Base-by-base conservation (phyloP, 2,113 vertebrate genomes). In the Pituophis catenifer region DNA sequence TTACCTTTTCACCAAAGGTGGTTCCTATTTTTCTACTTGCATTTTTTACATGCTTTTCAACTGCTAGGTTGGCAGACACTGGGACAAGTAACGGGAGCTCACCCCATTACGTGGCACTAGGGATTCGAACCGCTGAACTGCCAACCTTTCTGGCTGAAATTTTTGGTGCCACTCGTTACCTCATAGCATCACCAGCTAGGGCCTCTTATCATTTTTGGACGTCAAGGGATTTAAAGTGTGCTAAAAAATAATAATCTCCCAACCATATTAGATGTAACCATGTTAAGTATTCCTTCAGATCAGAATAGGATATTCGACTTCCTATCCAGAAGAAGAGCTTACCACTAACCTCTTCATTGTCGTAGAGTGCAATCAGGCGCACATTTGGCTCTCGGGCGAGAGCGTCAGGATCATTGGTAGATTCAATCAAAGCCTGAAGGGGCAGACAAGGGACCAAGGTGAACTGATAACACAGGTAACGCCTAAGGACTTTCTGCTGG, bases 311-410 rank as follows among this genome's bases (percentile, higher is more conserved):
- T 62, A 9, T 26, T 70, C 0, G 0, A 70, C 65, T n/a, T 70
- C 33, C n/a, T 24, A 88, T 24, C 29, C 26, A 44, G 15, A 58
- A n/a, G 52, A 15, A 89, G 50, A 15, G 5, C 1, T 48, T 33
- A n/a, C 92, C 0, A 0, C 98, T 97, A 94, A 99, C 99, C 98
- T 99, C 99, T 94, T 99, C 99, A 0, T 99, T 99, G 98, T 99
- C 99, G 0, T 99, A 99, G 33, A 99, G 98, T 0, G 98, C 98
- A 3, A 99, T 96, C 98, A 99, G 97, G 90, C 99, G 98, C 94
- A 99, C 94, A 0, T 99, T 99, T 88, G 99, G 94, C 4, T 99
- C 99, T 62, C 94, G 92, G 44, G 95, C 96, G 90, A 99, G 98
- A 75, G 99, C 98, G 9, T 97, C 97, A 70, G 97, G 97, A 0